phyloP scores from a whole-genome alignment of 2,888 invertebrate species.

The Melanostoma scalare region DNA sequence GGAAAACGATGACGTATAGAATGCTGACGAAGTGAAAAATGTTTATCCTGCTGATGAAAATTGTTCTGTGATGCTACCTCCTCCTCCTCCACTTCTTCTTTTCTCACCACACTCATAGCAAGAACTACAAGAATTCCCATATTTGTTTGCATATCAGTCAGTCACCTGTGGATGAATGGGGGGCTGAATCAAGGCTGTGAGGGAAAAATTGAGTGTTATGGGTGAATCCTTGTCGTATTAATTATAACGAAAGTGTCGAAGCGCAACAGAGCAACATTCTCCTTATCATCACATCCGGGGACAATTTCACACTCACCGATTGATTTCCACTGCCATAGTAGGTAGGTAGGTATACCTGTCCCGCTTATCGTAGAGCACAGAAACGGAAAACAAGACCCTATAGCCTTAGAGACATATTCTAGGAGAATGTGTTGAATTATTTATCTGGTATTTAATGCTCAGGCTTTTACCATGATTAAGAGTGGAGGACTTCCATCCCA shows the following conservation, averaged over 20 bases:
- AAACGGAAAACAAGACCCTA: not conserved
- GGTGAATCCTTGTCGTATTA: constrained; percentile 41
- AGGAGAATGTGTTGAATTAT: constrained; percentile 67
- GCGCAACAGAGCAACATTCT: constrained; percentile 50
- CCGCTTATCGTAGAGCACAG: not conserved
- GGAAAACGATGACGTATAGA: constrained; percentile 63
- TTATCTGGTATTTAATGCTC: constrained; percentile 67
- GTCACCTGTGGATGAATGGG: not conserved
- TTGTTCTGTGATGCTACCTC: constrained; percentile 15
- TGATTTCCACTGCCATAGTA: constrained; percentile 53
- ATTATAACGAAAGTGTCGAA: constrained; percentile 55
- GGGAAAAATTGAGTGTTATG: not conserved
- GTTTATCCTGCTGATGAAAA: constrained; percentile 61
- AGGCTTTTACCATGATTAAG: constrained; percentile 72
- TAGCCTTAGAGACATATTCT: constrained; percentile 20
- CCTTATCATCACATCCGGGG: constrained; percentile 36
- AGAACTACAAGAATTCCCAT: not conserved
- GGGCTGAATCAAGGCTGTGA: not conserved
- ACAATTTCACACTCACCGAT: constrained; percentile 70
- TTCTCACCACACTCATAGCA: not conserved
- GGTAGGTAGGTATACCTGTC: not conserved
- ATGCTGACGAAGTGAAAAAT: constrained; percentile 62
- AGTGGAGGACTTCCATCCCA: constrained; percentile 32
- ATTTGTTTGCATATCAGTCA: constrained; percentile 39
- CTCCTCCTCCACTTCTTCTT: not conserved